Conservation (phyloP, 2,113 vertebrate genomes). For the Zonotrichia leucophrys region DNA sequence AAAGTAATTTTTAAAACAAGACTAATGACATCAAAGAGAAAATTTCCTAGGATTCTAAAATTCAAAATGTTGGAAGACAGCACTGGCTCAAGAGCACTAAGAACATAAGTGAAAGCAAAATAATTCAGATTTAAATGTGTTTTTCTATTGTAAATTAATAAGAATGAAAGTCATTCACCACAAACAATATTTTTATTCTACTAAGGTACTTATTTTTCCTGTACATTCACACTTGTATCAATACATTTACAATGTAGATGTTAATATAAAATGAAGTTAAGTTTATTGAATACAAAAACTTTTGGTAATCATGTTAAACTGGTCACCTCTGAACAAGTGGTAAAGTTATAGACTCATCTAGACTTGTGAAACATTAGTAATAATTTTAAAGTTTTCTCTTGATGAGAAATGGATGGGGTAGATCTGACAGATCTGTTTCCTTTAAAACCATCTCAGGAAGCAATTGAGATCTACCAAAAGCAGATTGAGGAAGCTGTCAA, state of each 20-base stretch:
- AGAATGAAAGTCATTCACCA: not conserved
- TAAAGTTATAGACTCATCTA: not conserved
- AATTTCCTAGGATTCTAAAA: not conserved
- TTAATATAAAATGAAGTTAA: not conserved
- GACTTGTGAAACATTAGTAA: not conserved
- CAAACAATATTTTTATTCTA: not conserved
- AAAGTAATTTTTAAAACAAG: not conserved
- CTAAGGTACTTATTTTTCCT: not conserved
- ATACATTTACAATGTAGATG: not conserved
- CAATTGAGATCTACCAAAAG: not conserved
- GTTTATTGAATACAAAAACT: not conserved
- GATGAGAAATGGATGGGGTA: not conserved
- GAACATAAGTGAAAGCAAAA: not conserved
- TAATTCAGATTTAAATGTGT: not conserved
- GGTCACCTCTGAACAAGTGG: not conserved
- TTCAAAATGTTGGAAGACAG: not conserved
- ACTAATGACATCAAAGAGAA: not conserved
- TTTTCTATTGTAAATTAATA: not conserved
- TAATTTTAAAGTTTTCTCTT: not conserved
- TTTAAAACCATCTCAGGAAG: not conserved
- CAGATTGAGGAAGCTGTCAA: not conserved
- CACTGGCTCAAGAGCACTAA: not conserved
- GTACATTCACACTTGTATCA: not conserved
- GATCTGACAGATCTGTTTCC: not conserved
- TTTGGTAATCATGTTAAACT: not conserved